Evolutionary conservation across 23 tunicate species (phyloP).

Genomic region (Halocynthia aurantium): DNA sequence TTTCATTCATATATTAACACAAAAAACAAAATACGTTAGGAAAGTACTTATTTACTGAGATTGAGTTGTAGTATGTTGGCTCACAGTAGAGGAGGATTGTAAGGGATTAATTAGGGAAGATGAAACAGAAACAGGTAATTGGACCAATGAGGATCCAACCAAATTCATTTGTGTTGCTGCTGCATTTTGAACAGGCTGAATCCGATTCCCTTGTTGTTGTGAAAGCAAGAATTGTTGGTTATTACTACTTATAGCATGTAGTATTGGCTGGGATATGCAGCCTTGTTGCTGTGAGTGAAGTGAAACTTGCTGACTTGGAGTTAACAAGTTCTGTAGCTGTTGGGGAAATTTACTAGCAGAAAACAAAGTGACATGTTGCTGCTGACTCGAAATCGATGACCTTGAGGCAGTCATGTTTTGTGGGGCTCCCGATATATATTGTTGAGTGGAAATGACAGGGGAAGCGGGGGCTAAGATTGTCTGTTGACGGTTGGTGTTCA

Average conservation of each 20-base stretch:
- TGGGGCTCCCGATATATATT: conserved; percentile 4
- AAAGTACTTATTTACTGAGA: no score
- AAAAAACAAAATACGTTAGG: no score
- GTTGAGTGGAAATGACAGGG: neutral
- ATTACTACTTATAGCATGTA: no score
- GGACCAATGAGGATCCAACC: neutral
- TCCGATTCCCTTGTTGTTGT: neutral
- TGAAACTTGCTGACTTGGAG: neutral
- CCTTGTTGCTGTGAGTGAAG: no score
- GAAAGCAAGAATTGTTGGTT: no score
- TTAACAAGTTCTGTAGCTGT: conserved; percentile 14
- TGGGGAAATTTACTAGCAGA: conserved; percentile 1
- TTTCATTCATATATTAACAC: no score
- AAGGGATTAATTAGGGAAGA: neutral
- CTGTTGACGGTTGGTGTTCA: conserved; percentile 13
- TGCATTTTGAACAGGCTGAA: conserved; percentile 2
- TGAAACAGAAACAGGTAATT: conserved; percentile 1
- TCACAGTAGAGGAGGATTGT: no score
- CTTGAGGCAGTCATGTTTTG: neutral
- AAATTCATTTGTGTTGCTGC: neutral
- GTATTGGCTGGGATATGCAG: no score
- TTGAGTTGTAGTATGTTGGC: no score
- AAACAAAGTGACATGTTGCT: conserved; percentile 14
- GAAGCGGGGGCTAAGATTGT: conserved; percentile 18
- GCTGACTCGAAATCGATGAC: neutral